Percentiles rank a stretch among this genome's conserved stretches.
These are phyloP conservation scores for Heliothis virescens DNA, from an alignment of 1,140 invertebrate species.

Conservation along the genomic window DNA sequence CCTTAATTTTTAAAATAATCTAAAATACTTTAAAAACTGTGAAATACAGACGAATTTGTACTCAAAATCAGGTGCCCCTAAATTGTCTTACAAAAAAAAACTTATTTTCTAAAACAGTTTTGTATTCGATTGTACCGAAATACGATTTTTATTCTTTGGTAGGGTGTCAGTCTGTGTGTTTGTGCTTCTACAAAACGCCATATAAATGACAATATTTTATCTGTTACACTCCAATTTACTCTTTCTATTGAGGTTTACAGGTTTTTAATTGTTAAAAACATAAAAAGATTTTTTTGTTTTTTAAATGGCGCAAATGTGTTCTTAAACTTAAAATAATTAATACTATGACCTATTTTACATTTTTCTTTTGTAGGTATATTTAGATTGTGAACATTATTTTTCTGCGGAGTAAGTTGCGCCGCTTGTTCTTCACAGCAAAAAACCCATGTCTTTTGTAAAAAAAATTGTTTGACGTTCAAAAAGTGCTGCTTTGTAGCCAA, in stretches of 20 bases:
- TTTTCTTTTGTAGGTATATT: too few species aligned
- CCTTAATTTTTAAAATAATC: not conserved
- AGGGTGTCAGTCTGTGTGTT: slow-evolving; percentile 66
- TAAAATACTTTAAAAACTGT: not conserved
- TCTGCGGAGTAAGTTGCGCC: too few species aligned
- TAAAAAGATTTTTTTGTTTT: too few species aligned
- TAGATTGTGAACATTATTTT: too few species aligned
- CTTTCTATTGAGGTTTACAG: not conserved
- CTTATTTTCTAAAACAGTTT: slow-evolving; percentile 37
- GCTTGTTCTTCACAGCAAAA: too few species aligned
- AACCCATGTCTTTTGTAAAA: too few species aligned
- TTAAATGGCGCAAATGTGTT: too few species aligned
- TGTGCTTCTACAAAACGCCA: slow-evolving; percentile 62
- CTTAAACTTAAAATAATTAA: too few species aligned
- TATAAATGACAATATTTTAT: slow-evolving; percentile 66
- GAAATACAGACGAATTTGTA: not conserved
- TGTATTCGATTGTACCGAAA: slow-evolving; percentile 58
- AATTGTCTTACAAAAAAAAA: not conserved
- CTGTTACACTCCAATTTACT: slow-evolving; percentile 47
- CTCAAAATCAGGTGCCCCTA: slow-evolving; percentile 3
- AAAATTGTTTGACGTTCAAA: too few species aligned
- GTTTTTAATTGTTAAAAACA: not conserved
- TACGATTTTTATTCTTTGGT: slow-evolving; percentile 72
- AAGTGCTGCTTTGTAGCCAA: too few species aligned
- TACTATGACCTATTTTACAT: too few species aligned